Percentiles rank a stretch among this genome's conserved stretches.
Conservation (phyloP, 2,797 vertebrate genomes). For the Vipera ursinii region DNA sequence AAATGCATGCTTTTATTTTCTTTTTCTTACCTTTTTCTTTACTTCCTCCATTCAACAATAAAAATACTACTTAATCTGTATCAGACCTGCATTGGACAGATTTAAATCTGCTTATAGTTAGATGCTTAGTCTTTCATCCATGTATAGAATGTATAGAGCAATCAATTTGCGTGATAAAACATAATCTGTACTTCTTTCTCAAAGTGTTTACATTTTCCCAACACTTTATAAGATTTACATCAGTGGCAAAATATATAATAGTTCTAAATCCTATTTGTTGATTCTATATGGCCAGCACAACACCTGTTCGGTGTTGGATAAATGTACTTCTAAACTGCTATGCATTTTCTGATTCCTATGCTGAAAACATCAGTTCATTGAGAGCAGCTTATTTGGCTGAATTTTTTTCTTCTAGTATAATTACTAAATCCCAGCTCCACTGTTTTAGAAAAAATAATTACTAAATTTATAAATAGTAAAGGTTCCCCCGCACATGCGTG, state of each 20-base stretch:
- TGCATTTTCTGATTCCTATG: not conserved
- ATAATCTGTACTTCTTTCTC: conserved; percentile 33
- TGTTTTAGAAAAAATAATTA: not conserved
- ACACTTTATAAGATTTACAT: not conserved
- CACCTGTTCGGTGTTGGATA: not conserved
- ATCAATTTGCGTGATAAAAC: not conserved
- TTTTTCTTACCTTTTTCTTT: not conserved
- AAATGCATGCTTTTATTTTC: conserved; percentile 15
- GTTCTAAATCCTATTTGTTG: not conserved
- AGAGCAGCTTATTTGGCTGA: not conserved
- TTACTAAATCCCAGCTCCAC: not conserved
- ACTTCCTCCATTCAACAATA: not conserved
- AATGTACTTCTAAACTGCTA: not conserved
- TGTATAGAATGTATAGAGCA: not conserved
- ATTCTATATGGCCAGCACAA: not conserved
- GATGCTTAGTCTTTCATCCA: not conserved
- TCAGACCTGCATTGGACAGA: conserved; percentile 14
- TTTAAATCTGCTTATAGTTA: conserved; percentile 16
- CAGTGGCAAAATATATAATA: not conserved
- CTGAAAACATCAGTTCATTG: not conserved
- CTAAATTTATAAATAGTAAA: not conserved
- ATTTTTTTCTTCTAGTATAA: not conserved
- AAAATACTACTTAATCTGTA: not conserved
- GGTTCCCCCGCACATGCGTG: no score
- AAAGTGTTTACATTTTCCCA: not conserved